These are phyloP conservation scores for Ormyrus labotus DNA, from an alignment of 2,888 invertebrate species.

Conservation along the genomic window DNA sequence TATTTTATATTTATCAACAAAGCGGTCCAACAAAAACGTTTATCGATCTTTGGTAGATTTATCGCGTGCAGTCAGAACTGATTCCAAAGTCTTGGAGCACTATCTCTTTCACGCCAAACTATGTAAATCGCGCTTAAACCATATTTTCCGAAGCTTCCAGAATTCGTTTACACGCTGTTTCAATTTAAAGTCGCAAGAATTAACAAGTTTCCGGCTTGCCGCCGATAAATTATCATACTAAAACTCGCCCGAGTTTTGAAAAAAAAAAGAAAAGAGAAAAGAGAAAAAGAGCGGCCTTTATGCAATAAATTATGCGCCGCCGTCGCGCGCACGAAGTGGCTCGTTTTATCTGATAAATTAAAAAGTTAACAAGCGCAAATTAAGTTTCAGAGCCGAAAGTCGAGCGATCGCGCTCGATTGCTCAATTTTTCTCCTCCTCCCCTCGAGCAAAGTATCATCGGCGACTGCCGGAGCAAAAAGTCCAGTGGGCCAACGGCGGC, in stretches of 20 bases:
- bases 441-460: slow-evolving; percentile 34
- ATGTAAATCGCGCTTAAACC: too few species aligned
- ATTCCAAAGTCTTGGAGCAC: too few species aligned
- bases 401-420: slow-evolving; percentile 11
- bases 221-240: slow-evolving; percentile 31
- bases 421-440: slow-evolving; percentile 16
- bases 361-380: slow-evolving; percentile 48
- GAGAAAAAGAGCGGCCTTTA: background rate
- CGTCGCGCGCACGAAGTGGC: background rate
- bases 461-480: slow-evolving; percentile 38
- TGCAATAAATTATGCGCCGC: slow-evolving; percentile 29
- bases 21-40: too few species aligned
- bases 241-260: background rate
- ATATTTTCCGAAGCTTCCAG: background rate
- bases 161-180: slow-evolving; percentile 19
- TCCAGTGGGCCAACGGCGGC: slow-evolving; percentile 17
- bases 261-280: slow-evolving; percentile 24
- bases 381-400: slow-evolving; percentile 8
- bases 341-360: slow-evolving; percentile 46
- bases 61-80: too few species aligned
- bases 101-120: too few species aligned
- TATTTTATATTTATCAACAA: too few species aligned
- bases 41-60: too few species aligned
- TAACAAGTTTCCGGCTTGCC: slow-evolving; percentile 17
- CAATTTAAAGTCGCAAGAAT: slow-evolving; percentile 25